Conservation (phyloP, 2,888 invertebrate genomes). For the Encarsia formosa region DNA sequence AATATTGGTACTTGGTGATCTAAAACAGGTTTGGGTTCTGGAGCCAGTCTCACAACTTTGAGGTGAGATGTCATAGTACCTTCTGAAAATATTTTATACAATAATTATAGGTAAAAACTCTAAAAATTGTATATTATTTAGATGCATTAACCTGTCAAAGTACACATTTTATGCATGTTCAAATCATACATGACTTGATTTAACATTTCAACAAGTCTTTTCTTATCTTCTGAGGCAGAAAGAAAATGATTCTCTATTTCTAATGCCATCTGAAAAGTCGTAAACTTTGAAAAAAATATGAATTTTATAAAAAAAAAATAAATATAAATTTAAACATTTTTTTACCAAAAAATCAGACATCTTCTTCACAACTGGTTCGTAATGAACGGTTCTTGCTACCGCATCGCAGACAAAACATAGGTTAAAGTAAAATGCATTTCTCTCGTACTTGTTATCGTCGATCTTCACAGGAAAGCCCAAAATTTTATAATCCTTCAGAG, state of each 20-base stretch:
- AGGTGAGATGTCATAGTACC: constrained; percentile 85
- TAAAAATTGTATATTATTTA: no score
- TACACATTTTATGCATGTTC: constrained; percentile 74
- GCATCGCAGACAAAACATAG: constrained; percentile 91
- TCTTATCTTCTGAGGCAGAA: constrained; percentile 65
- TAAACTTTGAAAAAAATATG: background rate
- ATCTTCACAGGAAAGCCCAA: constrained; percentile 90
- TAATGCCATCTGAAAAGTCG: constrained; percentile 62
- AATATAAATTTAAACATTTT: constrained; percentile 8
- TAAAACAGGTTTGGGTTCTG: constrained; percentile 75
- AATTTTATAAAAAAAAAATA: background rate
- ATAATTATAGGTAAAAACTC: no score
- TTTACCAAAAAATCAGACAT: constrained; percentile 62
- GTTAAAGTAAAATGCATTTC: constrained; percentile 95
- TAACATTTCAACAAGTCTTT: constrained; percentile 70
- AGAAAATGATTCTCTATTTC: constrained; percentile 84
- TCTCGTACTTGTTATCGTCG: constrained; percentile 79
- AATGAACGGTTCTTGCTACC: constrained; percentile 83
- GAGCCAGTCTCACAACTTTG: constrained; percentile 78
- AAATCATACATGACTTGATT: constrained; percentile 76
- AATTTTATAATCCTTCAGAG: constrained; percentile 78
- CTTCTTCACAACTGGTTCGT: constrained; percentile 91
- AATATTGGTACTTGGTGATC: constrained; percentile 91
- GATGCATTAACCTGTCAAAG: constrained; percentile 59
- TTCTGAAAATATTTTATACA: constrained; percentile 58